These are phyloP conservation scores for Procapra przewalskii DNA, from an alignment of 2,113 vertebrate genomes.

Conservation along the genomic window DNA sequence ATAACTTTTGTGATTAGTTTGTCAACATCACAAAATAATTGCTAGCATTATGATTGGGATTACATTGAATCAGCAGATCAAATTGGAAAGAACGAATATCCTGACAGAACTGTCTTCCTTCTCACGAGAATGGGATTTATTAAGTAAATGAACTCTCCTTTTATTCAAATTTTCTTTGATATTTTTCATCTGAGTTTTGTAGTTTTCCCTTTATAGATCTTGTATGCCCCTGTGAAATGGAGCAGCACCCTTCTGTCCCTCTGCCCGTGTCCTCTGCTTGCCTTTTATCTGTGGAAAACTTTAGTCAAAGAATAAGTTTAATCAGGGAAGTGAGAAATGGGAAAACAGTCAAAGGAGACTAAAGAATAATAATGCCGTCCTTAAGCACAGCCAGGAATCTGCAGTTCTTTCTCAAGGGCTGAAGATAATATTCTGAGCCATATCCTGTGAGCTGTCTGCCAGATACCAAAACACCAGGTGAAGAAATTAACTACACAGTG, in stretches of 20 bases:
- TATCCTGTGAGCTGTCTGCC: not conserved
- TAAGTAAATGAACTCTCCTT: not conserved
- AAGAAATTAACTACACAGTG: not conserved
- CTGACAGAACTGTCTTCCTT: not conserved
- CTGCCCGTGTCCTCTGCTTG: not conserved
- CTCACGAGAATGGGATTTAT: not conserved
- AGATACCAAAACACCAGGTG: not conserved
- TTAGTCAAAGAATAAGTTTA: not conserved
- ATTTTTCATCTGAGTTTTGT: not conserved
- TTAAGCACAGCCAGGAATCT: not conserved
- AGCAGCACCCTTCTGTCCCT: not conserved
- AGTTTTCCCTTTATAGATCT: not conserved
- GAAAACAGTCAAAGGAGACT: not conserved
- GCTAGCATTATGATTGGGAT: not conserved
- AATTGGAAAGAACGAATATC: not conserved
- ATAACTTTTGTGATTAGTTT: not conserved
- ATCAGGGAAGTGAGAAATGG: not conserved
- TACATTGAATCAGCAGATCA: not conserved
- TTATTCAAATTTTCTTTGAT: not conserved
- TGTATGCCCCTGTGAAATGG: not conserved
- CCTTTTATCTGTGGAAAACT: not conserved
- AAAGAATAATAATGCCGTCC: not conserved
- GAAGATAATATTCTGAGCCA: not conserved
- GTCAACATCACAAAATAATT: not conserved
- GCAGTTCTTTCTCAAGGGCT: not conserved